Evolutionary conservation across 2,888 invertebrate genomes (phyloP).

Genomic region (Ischnura elegans): DNA sequence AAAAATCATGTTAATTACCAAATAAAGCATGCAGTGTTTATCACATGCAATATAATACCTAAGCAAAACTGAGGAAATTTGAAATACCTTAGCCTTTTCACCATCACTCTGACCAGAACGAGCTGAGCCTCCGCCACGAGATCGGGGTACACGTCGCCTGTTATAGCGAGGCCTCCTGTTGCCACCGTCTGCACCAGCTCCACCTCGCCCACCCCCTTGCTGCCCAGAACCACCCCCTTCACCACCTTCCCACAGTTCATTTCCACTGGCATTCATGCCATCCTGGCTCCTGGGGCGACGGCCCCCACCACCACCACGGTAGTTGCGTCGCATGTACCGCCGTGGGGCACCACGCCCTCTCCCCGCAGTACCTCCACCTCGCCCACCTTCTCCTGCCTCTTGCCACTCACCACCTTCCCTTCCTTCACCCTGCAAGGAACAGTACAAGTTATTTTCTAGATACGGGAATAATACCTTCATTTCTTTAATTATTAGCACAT

Average conservation of each 20-base stretch:
- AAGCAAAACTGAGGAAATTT: background rate
- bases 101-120: conserved; percentile 58
- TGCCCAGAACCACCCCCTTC: conserved; percentile 40
- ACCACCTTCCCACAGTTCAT: conserved; percentile 61
- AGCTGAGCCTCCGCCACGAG: conserved; percentile 52
- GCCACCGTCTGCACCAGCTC: conserved; percentile 29
- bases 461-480: no score
- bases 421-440: conserved; percentile 72
- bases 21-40: no score
- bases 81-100: conserved; percentile 44
- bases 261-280: conserved; percentile 72
- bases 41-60: no score
- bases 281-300: conserved; percentile 77
- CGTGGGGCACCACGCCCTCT: conserved; percentile 79
- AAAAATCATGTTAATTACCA: no score
- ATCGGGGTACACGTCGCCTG: conserved; percentile 55
- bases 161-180: conserved; percentile 52
- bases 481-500: no score
- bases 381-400: conserved; percentile 72
- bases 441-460: no score
- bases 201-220: conserved; percentile 53
- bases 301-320: conserved; percentile 82
- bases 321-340: conserved; percentile 81
- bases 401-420: conserved; percentile 73
- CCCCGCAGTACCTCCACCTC: conserved; percentile 74